Evolutionary conservation across 2,113 vertebrate genomes (phyloP).

Genomic region (Ameiurus melas): DNA sequence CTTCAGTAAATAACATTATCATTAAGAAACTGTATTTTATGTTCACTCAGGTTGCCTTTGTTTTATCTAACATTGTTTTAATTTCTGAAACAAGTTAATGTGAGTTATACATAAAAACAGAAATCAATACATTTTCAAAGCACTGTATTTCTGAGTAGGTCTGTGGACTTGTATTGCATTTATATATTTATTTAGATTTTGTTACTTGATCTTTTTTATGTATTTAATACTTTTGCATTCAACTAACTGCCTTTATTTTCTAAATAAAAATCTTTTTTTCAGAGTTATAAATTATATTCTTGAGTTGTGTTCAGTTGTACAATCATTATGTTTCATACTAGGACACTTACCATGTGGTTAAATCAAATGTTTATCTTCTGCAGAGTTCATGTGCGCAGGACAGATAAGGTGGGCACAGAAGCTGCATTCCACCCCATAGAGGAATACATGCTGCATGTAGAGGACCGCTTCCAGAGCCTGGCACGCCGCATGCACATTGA

Average conservation of each 20-base stretch:
- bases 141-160: too few relatives aligned
- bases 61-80: too few relatives aligned
- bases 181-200: too few relatives aligned
- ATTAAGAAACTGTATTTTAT: too few relatives aligned
- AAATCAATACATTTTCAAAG: too few relatives aligned
- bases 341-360: background rate
- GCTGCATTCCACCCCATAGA: slow-evolving; percentile 87
- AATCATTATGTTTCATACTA: background rate
- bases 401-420: slow-evolving; percentile 88
- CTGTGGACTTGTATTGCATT: too few relatives aligned
- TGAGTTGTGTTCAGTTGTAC: background rate
- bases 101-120: too few relatives aligned
- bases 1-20: too few relatives aligned
- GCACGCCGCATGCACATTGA: slow-evolving; percentile 80
- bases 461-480: slow-evolving; percentile 84
- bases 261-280: background rate
- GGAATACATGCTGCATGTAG: slow-evolving; percentile 87
- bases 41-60: too few relatives aligned
- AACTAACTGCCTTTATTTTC: background rate
- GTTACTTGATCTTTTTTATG: too few relatives aligned
- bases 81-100: too few relatives aligned
- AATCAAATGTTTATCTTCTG: slow-evolving; percentile 22
- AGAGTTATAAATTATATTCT: background rate
- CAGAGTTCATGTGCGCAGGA: slow-evolving; percentile 84
- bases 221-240: too few relatives aligned